Evolutionary conservation across 2,797 vertebrate species (phyloP).

Genomic region (Pampus argenteus): DNA sequence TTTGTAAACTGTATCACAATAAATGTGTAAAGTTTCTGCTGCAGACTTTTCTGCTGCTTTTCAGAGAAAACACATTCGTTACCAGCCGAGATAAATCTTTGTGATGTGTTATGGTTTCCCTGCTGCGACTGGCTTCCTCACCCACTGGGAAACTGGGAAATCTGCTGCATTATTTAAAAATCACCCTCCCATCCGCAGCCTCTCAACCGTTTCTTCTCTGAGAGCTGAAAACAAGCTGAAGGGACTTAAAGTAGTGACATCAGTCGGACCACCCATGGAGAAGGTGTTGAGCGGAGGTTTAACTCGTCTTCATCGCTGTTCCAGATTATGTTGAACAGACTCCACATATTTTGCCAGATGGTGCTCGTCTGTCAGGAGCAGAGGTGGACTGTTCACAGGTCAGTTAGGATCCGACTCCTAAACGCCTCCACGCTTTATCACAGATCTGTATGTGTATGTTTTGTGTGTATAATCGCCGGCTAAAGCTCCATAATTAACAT

Average conservation of each 20-base stretch:
- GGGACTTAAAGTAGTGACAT: background rate
- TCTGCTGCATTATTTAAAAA: slow-evolving; percentile 59
- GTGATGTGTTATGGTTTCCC: slow-evolving; percentile 43
- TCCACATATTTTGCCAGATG: slow-evolving; percentile 35
- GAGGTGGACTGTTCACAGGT: slow-evolving; percentile 29
- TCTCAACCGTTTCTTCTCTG: background rate
- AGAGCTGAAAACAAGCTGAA: background rate
- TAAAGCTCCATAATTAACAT: too few species aligned
- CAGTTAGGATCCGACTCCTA: background rate
- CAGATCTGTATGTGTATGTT: background rate
- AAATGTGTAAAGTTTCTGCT: background rate
- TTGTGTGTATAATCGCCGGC: too few species aligned
- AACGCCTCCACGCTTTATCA: background rate
- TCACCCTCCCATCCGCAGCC: slow-evolving; percentile 1
- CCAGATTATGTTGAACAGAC: slow-evolving; percentile 22
- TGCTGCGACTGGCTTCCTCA: slow-evolving; percentile 27
- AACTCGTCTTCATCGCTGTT: slow-evolving; percentile 4
- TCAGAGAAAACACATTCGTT: background rate
- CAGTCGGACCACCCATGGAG: slow-evolving; percentile 28
- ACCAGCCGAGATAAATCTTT: slow-evolving; percentile 10
- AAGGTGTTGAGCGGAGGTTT: slow-evolving; percentile 1
- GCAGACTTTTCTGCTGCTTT: slow-evolving; percentile 4
- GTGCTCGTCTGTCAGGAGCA: slow-evolving; percentile 32
- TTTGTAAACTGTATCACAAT: background rate
- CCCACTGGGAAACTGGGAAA: slow-evolving; percentile 36